Conservation (phyloP, 2,888 invertebrate genomes). For the Ectobius pallidus region DNA sequence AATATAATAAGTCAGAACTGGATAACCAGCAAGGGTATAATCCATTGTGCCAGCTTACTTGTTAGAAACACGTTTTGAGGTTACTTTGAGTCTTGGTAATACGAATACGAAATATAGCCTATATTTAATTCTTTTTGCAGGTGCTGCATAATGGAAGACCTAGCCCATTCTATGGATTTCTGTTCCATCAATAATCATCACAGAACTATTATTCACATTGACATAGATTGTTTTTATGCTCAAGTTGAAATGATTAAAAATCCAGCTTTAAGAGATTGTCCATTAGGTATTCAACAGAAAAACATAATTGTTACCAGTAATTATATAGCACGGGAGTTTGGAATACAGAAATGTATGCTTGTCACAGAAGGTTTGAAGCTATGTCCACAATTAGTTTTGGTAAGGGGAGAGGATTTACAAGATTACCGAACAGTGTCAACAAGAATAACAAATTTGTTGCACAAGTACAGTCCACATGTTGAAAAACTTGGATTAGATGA, state of each 20-base stretch:
- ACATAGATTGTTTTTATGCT: slow-evolving; percentile 85
- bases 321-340: slow-evolving; percentile 76
- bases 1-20: too few relatives aligned
- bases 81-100: too few relatives aligned
- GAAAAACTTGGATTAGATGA: slow-evolving; percentile 87
- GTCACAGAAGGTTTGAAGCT: slow-evolving; percentile 73
- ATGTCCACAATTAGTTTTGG: slow-evolving; percentile 76
- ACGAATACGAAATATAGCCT: too few relatives aligned
- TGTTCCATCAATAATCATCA: slow-evolving; percentile 57
- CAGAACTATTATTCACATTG: slow-evolving; percentile 77
- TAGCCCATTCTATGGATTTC: slow-evolving; percentile 24
- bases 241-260: slow-evolving; percentile 82
- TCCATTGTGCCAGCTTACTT: too few relatives aligned
- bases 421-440: slow-evolving; percentile 80
- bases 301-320: slow-evolving; percentile 85
- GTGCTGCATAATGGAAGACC: slow-evolving; percentile 22
- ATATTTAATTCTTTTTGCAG: too few relatives aligned
- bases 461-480: slow-evolving; percentile 73
- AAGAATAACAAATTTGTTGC: slow-evolving; percentile 73
- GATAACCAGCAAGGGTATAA: too few relatives aligned
- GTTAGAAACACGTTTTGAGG: too few relatives aligned
- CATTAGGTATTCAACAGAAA: slow-evolving; percentile 84
- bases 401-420: slow-evolving; percentile 83
- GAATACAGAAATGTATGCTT: slow-evolving; percentile 79
- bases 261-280: slow-evolving; percentile 68